phyloP scores from a whole-genome alignment of 2,888 invertebrate genomes.

The Himalopsyche anomala region DNA sequence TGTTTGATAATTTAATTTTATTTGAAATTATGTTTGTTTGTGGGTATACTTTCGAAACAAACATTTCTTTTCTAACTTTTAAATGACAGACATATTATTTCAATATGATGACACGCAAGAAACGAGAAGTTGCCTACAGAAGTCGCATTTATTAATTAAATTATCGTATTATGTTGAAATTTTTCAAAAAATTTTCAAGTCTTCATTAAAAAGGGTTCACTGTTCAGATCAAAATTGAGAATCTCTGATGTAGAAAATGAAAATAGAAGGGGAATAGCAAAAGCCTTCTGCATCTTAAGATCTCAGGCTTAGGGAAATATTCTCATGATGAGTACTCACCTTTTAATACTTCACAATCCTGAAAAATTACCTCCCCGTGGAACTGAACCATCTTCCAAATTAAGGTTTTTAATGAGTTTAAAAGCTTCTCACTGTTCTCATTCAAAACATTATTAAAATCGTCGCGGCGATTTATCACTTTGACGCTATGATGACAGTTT shows the following conservation, averaged over 20 bases:
- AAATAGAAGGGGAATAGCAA: constrained; percentile 14
- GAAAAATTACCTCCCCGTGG: constrained; percentile 34
- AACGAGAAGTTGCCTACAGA: too few species aligned
- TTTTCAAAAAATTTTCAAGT: too few species aligned
- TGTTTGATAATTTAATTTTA: too few species aligned
- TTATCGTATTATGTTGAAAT: too few species aligned
- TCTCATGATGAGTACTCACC: constrained; percentile 34
- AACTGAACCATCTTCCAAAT: constrained; percentile 30
- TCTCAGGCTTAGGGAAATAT: constrained; percentile 29
- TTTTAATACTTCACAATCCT: constrained; percentile 21
- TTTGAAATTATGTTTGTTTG: too few species aligned
- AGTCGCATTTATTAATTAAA: too few species aligned
- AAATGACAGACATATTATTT: too few species aligned
- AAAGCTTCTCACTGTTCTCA: constrained; percentile 26
- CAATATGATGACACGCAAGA: too few species aligned
- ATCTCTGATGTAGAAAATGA: neutral
- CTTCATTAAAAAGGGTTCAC: too few species aligned
- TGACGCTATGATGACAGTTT: constrained; percentile 8
- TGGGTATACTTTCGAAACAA: too few species aligned
- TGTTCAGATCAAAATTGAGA: neutral
- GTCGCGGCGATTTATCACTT: constrained; percentile 7
- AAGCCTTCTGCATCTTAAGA: constrained; percentile 34
- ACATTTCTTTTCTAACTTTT: too few species aligned
- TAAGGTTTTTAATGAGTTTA: constrained; percentile 34
- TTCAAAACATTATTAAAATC: constrained; percentile 26